Conservation (phyloP, 2,113 vertebrate genomes). For the Onychostoma macrolepis region DNA sequence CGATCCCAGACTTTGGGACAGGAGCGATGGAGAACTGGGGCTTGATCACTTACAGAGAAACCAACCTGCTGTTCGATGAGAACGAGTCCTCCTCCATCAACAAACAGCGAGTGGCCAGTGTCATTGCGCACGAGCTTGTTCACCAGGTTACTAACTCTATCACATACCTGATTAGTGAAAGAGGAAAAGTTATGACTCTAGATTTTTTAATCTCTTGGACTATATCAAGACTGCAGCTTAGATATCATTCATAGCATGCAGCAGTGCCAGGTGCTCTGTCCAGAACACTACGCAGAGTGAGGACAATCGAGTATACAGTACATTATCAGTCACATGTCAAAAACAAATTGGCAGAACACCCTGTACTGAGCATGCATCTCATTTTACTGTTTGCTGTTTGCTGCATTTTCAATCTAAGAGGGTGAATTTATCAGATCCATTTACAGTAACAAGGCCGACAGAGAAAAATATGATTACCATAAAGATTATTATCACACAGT, state of each 20-base stretch:
- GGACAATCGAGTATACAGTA: background rate
- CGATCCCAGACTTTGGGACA: slow-evolving; percentile 97
- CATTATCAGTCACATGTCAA: background rate
- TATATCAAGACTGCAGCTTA: background rate
- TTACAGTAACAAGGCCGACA: background rate
- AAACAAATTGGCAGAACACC: slow-evolving; percentile 19
- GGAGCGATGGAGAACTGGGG: slow-evolving; percentile 99
- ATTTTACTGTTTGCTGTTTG: slow-evolving; percentile 1
- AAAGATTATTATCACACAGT: slow-evolving; percentile 33
- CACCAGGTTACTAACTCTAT: slow-evolving; percentile 85
- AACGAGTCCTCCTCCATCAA: slow-evolving; percentile 86
- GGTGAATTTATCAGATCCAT: background rate
- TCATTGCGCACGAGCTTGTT: slow-evolving; percentile 92
- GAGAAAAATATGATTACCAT: slow-evolving; percentile 27
- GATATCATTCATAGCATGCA: background rate
- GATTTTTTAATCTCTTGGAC: background rate
- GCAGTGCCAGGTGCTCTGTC: background rate
- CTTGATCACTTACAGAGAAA: slow-evolving; percentile 94
- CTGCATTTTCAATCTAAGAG: slow-evolving; percentile 12
- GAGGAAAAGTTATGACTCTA: background rate
- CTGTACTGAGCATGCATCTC: slow-evolving; percentile 10
- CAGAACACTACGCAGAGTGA: background rate
- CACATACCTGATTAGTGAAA: background rate
- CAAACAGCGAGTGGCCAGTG: slow-evolving; percentile 88
- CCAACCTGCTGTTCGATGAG: slow-evolving; percentile 89